Evolutionary conservation across 1,140 invertebrate genomes (phyloP).

Genomic region (Eulimnadia texana): DNA sequence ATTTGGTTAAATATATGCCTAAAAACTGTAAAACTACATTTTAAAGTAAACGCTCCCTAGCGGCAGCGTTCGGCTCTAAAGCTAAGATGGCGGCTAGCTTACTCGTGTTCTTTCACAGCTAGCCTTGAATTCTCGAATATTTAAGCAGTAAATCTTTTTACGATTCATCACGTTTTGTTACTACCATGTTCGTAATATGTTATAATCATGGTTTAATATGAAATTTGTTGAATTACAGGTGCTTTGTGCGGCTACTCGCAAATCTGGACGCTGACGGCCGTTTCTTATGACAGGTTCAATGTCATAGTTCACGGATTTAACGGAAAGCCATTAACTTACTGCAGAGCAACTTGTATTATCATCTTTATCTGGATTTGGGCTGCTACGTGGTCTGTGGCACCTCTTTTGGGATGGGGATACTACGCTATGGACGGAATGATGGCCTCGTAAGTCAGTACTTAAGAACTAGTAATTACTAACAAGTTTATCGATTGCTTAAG

Average conservation of each 20-base stretch:
- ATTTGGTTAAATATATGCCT: no score
- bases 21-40: no score
- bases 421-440: constrained; percentile 18
- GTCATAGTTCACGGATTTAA: constrained; percentile 25
- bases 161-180: no score
- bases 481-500: no score
- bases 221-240: constrained; percentile 15
- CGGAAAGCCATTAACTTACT: constrained; percentile 22
- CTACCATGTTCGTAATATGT: background rate
- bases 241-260: constrained; percentile 23
- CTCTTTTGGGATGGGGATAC: constrained; percentile 25
- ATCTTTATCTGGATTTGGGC: constrained; percentile 23
- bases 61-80: no score
- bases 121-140: no score
- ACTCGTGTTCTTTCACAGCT: no score
- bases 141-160: no score
- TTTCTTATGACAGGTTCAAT: constrained; percentile 18
- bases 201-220: background rate
- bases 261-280: constrained; percentile 24
- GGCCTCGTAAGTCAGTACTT: constrained; percentile 22
- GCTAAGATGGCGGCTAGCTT: no score
- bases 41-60: no score
- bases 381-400: constrained; percentile 21
- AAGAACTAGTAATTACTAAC: no score
- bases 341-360: constrained; percentile 21